phyloP scores from a whole-genome alignment of 2,888 invertebrate genomes.

The Temnothorax ravouxi region DNA sequence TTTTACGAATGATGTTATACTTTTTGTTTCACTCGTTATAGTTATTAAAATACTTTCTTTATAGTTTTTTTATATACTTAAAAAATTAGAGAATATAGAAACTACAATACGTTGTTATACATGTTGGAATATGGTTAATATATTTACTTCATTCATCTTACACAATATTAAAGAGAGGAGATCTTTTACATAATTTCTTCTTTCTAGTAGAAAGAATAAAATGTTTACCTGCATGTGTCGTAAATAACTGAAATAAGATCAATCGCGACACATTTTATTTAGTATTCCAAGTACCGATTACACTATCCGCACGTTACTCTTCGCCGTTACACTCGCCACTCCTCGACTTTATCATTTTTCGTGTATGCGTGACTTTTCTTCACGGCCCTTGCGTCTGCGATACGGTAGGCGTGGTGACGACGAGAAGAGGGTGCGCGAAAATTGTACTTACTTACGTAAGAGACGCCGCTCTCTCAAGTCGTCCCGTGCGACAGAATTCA shows the following conservation, averaged over 20 bases:
- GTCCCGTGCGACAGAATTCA: conserved; percentile 79
- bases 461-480: conserved; percentile 66
- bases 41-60: not conserved
- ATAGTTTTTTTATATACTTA: not conserved
- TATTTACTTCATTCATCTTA: not conserved
- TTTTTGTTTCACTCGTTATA: not conserved
- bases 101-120: not conserved
- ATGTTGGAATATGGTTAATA: not conserved
- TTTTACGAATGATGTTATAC: not conserved
- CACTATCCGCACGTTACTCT: not conserved
- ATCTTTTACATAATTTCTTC: not conserved
- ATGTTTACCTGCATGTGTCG: not conserved
- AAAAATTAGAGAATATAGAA: not conserved
- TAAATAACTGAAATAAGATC: not conserved
- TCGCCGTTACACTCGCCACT: not conserved
- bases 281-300: not conserved
- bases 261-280: conserved; percentile 12
- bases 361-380: conserved; percentile 5
- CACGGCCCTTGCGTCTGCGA: conserved; percentile 35
- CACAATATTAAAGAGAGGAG: not conserved
- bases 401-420: conserved; percentile 50
- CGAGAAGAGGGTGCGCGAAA: conserved; percentile 65
- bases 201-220: not conserved
- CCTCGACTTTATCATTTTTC: conserved; percentile 20
- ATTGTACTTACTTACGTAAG: conserved; percentile 67